Evolutionary conservation across 2,888 invertebrate species (phyloP).

Genomic region (Lepas anatifera): DNA sequence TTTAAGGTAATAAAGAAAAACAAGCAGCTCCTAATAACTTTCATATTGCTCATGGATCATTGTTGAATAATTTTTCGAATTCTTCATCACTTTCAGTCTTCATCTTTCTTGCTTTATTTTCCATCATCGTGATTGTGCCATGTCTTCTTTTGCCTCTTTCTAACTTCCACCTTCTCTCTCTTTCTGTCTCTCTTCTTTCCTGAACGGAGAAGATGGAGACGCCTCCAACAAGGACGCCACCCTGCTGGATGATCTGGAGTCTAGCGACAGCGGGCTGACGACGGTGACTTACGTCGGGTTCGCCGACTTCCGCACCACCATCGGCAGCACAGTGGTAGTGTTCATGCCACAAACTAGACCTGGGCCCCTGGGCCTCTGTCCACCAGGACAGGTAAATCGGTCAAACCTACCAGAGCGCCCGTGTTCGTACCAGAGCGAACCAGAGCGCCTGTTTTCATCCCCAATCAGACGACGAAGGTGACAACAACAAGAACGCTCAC

Average conservation of each 20-base stretch:
- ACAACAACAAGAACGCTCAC: not conserved
- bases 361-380: not conserved
- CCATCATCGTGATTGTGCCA: no score
- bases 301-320: constrained; percentile 82
- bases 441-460: not conserved
- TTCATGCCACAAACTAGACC: constrained; percentile 63
- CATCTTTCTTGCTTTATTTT: no score
- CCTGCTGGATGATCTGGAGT: constrained; percentile 23
- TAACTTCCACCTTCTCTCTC: no score
- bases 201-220: no score
- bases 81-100: no score
- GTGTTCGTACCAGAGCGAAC: not conserved
- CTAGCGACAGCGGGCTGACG: constrained; percentile 33
- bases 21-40: no score
- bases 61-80: no score
- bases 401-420: not conserved
- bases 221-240: not conserved
- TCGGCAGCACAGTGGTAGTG: constrained; percentile 83
- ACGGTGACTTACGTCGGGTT: constrained; percentile 81
- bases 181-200: no score
- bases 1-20: no score
- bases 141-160: no score
- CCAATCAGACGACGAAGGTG: not conserved
- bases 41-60: no score
- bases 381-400: not conserved